These are phyloP conservation scores for Leptonema lineaticorne DNA, from an alignment of 1,140 invertebrate genomes.

Conservation along the genomic window DNA sequence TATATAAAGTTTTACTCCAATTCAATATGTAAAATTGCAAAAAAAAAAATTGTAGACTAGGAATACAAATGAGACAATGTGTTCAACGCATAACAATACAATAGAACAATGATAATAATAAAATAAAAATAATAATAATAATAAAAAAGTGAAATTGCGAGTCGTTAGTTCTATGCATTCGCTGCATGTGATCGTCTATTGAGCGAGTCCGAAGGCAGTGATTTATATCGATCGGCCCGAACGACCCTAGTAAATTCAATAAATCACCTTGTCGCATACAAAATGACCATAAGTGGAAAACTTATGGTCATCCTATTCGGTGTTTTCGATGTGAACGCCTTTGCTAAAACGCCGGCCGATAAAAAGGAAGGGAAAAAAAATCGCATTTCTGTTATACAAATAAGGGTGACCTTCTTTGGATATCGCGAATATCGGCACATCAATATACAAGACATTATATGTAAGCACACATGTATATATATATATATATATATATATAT, in stretches of 20 bases:
- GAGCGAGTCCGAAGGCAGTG: not conserved
- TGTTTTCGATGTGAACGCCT: not conserved
- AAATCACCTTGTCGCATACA: constrained; percentile 16
- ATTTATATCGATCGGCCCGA: constrained; percentile 12
- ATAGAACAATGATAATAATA: no score
- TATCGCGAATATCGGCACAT: not conserved
- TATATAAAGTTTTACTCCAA: no score
- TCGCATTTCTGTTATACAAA: constrained; percentile 11
- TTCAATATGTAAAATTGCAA: no score
- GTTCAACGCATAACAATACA: no score
- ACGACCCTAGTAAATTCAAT: constrained; percentile 8
- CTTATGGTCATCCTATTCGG: constrained; percentile 16
- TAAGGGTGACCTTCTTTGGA: constrained; percentile 14
- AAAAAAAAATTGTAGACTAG: no score
- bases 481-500: not conserved
- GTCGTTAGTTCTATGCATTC: no score
- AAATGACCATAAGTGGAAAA: constrained; percentile 17
- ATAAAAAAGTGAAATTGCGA: no score
- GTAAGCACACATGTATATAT: not conserved
- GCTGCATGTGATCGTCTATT: not conserved
- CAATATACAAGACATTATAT: not conserved
- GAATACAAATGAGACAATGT: no score
- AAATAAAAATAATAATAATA: no score
- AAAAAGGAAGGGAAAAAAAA: constrained; percentile 10
- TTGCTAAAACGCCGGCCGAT: not conserved